Percentiles rank a stretch among this genome's conserved stretches.
Conservation (phyloP, 2,888 invertebrate species). For the Lepidonotus clava region DNA sequence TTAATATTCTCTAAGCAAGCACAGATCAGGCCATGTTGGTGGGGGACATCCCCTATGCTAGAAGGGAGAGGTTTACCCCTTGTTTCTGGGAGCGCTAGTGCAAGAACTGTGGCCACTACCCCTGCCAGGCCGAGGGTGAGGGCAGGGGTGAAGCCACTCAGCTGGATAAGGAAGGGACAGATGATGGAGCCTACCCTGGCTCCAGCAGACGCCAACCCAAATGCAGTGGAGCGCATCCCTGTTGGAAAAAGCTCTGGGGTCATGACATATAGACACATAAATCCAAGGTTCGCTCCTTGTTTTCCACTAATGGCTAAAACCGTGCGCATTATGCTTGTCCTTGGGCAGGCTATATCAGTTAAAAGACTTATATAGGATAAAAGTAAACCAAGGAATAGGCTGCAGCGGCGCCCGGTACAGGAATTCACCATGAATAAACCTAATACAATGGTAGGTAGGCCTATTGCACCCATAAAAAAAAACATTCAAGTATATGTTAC, state of each 20-base stretch:
- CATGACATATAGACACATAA: background rate
- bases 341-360: background rate
- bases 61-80: background rate
- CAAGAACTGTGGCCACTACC: background rate
- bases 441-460: background rate
- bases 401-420: background rate
- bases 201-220: background rate
- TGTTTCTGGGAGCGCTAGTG: background rate
- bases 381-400: background rate
- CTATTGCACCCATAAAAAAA: background rate
- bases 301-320: background rate
- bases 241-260: conserved; percentile 1
- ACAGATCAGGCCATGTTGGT: background rate
- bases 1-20: background rate
- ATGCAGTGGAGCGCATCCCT: background rate
- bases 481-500: background rate
- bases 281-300: background rate
- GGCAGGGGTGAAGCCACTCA: background rate
- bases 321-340: background rate
- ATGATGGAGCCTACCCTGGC: background rate
- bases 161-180: background rate
- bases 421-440: background rate
- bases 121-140: background rate
- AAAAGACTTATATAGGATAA: background rate
- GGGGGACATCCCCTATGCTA: background rate